These are phyloP conservation scores for Picus viridis DNA, from an alignment of 2,797 vertebrate genomes.

Conservation along the genomic window DNA sequence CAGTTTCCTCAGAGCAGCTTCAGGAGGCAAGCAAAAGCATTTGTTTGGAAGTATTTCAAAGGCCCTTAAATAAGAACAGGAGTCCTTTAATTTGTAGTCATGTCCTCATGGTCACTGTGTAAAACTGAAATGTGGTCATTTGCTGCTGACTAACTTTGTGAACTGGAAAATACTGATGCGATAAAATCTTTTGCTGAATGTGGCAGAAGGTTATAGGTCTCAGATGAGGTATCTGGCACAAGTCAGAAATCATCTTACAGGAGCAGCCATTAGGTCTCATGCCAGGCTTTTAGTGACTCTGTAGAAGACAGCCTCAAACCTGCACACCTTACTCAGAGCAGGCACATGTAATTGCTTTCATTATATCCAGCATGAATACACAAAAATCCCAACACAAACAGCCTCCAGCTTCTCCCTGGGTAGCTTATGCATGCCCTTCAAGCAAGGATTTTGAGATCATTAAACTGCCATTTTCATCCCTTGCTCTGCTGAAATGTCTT, in stretches of 20 bases:
- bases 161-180: background rate
- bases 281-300: background rate
- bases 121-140: background rate
- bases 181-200: background rate
- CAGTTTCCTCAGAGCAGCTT: background rate
- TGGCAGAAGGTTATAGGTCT: background rate
- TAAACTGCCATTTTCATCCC: background rate
- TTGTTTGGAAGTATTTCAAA: background rate
- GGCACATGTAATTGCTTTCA: background rate
- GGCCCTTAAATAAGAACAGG: background rate
- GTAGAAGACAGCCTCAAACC: background rate
- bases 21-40: background rate
- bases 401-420: background rate
- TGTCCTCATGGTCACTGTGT: background rate
- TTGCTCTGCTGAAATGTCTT: background rate
- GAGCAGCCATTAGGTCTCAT: background rate
- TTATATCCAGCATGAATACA: background rate
- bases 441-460: background rate
- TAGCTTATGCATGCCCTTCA: background rate
- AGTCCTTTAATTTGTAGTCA: background rate
- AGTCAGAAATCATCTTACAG: background rate
- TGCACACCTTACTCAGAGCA: background rate
- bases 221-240: background rate
- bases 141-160: background rate
- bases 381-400: background rate